These are phyloP conservation scores for Columba guinea DNA, from an alignment of 2,797 vertebrate genomes.

Conservation along the genomic window DNA sequence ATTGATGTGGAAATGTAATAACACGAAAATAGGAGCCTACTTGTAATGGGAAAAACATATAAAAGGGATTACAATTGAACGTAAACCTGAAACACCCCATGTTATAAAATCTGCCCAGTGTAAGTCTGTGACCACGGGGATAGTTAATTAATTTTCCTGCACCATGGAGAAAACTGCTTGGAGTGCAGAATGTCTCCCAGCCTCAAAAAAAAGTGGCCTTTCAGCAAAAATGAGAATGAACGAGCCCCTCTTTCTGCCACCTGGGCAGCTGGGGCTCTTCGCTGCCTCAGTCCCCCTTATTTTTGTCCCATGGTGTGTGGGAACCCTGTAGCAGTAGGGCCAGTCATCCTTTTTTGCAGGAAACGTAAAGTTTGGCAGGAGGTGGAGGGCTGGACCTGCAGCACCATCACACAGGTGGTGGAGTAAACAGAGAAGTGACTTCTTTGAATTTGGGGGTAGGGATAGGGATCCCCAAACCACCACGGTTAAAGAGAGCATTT, in stretches of 20 bases:
- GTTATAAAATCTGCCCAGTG: not conserved
- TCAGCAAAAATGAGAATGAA: not conserved
- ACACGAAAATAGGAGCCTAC: not conserved
- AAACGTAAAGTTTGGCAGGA: not conserved
- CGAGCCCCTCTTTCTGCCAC: not conserved
- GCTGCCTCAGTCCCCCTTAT: not conserved
- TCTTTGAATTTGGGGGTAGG: not conserved
- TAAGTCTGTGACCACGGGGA: not conserved
- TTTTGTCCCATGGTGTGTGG: not conserved
- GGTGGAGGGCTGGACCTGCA: not conserved
- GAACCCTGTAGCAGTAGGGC: not conserved
- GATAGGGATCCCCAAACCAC: not conserved
- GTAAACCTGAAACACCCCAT: not conserved
- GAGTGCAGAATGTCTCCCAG: not conserved
- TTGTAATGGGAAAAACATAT: not conserved
- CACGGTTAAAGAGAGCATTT: not conserved
- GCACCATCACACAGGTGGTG: not conserved
- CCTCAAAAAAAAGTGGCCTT: not conserved
- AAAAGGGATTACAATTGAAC: not conserved
- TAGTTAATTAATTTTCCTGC: slow-evolving; percentile 46
- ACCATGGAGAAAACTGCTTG: not conserved
- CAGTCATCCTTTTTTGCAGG: not conserved
- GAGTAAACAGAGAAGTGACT: not conserved
- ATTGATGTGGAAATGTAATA: not conserved
- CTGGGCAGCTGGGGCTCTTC: not conserved